These are phyloP conservation scores for Anthoscopus minutus DNA, from an alignment of 2,113 vertebrate genomes.

Conservation along the genomic window DNA sequence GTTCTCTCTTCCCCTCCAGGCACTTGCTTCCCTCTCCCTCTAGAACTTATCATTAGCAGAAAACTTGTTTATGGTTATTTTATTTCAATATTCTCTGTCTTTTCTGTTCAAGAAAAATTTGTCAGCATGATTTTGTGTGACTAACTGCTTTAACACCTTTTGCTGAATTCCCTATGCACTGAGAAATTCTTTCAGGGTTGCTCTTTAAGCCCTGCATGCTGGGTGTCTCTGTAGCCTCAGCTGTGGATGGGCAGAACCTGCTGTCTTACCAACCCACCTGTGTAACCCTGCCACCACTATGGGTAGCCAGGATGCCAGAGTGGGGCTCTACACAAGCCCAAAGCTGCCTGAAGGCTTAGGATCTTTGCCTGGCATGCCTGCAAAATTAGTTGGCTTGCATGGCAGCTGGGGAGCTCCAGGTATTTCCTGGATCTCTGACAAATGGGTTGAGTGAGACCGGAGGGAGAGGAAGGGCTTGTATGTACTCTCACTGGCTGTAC, in stretches of 20 bases:
- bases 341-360: not conserved
- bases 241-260: not conserved
- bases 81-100: not conserved
- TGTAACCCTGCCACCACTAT: fast-evolving
- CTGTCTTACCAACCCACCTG: not conserved
- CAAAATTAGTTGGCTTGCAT: not conserved
- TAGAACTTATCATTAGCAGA: not conserved
- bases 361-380: not conserved
- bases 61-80: not conserved
- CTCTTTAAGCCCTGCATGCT: not conserved
- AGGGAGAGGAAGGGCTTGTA: not conserved
- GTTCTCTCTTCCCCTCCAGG: not conserved
- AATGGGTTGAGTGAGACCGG: not conserved
- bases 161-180: not conserved
- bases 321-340: not conserved
- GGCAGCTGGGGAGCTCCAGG: not conserved
- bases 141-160: not conserved
- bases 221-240: fast-evolving
- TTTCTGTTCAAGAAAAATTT: not conserved
- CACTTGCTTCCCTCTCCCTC: not conserved
- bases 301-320: not conserved
- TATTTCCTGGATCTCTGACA: not conserved
- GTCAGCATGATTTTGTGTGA: not conserved
- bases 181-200: not conserved
- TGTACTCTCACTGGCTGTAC: not conserved